A percentile compares a stretch with the other conserved stretches of the same genome.
phyloP scores from a whole-genome alignment of 2,888 invertebrate genomes.

The Alsophila aescularia region DNA sequence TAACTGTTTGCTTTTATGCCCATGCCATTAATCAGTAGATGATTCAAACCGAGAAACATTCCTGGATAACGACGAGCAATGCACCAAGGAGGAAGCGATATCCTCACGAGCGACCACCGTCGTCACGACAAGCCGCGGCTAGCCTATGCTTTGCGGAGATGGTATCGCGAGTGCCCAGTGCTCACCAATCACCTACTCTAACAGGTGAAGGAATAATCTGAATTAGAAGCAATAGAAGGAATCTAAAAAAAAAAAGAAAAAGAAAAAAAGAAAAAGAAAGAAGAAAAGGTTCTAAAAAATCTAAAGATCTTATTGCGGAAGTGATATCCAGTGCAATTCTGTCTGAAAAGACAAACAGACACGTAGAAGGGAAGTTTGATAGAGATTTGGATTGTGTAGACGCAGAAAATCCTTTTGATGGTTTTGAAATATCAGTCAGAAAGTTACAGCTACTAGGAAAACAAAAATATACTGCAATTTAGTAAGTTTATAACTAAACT shows the following conservation, averaged over 20 bases:
- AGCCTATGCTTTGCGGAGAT: constrained; percentile 12
- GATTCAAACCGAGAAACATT: constrained; percentile 37
- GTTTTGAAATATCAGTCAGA: too few species aligned
- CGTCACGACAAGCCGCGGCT: constrained; percentile 28
- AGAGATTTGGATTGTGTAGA: too few species aligned
- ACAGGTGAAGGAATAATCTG: constrained; percentile 1
- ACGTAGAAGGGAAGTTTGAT: too few species aligned
- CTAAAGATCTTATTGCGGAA: too few species aligned
- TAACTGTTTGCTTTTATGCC: too few species aligned
- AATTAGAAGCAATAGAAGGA: neutral
- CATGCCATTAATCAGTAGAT: constrained; percentile 13
- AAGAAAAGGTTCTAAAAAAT: too few species aligned
- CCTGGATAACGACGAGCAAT: constrained; percentile 47
- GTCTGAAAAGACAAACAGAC: too few species aligned
- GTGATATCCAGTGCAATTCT: too few species aligned
- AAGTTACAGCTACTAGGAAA: too few species aligned
- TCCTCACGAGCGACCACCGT: constrained; percentile 35
- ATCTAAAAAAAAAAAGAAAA: neutral
- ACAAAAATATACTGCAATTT: too few species aligned
- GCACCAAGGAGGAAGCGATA: constrained; percentile 55
- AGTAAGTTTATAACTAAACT: too few species aligned
- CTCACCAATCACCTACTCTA: constrained; percentile 12
- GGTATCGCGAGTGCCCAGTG: constrained; percentile 27
- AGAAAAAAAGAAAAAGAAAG: neutral
- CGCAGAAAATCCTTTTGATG: too few species aligned